phyloP scores from a whole-genome alignment of 1,140 invertebrate species.

The Meloidogyne floridensis region DNA sequence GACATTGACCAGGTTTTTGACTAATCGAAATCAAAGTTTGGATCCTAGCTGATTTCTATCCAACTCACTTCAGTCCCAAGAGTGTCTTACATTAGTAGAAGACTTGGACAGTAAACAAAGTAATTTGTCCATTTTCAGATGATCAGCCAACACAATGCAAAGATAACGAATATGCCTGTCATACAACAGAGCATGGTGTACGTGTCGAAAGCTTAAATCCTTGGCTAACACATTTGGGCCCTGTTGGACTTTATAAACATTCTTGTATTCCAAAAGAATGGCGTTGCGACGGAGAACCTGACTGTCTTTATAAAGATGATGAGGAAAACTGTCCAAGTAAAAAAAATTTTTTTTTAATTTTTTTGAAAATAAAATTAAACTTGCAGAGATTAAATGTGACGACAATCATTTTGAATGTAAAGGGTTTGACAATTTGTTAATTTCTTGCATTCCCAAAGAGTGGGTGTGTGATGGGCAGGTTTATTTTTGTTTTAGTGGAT shows the following conservation, averaged over 20 bases:
- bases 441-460: conserved; percentile 77
- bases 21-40: too few relatives aligned
- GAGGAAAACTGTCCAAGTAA: conserved; percentile 18
- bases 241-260: conserved; percentile 6
- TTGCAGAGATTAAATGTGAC: conserved; percentile 28
- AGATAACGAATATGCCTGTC: conserved; percentile 16
- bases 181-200: not conserved
- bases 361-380: not conserved
- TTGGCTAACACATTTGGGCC: conserved; percentile 13
- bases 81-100: too few relatives aligned
- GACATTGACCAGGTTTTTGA: too few relatives aligned
- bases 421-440: conserved; percentile 31
- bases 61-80: too few relatives aligned
- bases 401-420: conserved; percentile 41
- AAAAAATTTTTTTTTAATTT: not conserved
- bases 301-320: conserved; percentile 41
- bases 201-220: not conserved
- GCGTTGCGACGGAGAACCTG: conserved; percentile 76
- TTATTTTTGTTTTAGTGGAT: conserved; percentile 71
- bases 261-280: conserved; percentile 81
- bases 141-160: not conserved
- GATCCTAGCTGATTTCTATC: too few relatives aligned
- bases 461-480: conserved; percentile 79
- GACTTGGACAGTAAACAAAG: too few relatives aligned
- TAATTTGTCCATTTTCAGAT: not conserved